Percentiles rank a stretch among this genome's conserved stretches.
phyloP scores from a whole-genome alignment of 2,113 vertebrate genomes.

The Jacana jacana region DNA sequence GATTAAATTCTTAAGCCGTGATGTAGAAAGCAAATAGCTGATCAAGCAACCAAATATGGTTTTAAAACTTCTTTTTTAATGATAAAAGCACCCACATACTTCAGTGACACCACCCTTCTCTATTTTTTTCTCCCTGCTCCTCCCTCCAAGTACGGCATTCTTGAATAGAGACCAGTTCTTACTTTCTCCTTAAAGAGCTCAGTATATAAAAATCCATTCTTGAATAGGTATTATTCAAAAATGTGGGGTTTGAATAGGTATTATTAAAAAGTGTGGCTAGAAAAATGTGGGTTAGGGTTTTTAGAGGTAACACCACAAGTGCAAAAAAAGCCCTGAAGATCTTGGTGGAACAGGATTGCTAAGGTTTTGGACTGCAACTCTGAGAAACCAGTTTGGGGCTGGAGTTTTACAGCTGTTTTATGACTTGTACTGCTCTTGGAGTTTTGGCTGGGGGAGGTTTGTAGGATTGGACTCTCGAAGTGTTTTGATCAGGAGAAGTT shows the following conservation, averaged over 20 bases:
- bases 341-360: background rate
- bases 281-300: background rate
- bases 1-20: constrained; percentile 52
- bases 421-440: background rate
- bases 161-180: background rate
- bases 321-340: background rate
- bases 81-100: background rate
- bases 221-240: background rate
- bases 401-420: background rate
- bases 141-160: background rate
- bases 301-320: background rate
- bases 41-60: constrained; percentile 46
- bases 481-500: background rate
- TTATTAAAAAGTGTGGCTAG: background rate
- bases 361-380: background rate
- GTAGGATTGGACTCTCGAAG: background rate
- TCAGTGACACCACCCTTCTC: background rate
- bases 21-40: constrained; percentile 35
- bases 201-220: background rate
- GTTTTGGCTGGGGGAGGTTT: background rate
- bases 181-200: background rate
- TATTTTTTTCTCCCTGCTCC: background rate
- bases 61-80: constrained; percentile 41
- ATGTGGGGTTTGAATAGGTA: too few species aligned
- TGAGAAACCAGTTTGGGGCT: background rate